Percentiles rank a stretch among this genome's conserved stretches.
These are phyloP conservation scores for Microdon myrmicae DNA, from an alignment of 2,888 invertebrate species.

Conservation along the genomic window DNA sequence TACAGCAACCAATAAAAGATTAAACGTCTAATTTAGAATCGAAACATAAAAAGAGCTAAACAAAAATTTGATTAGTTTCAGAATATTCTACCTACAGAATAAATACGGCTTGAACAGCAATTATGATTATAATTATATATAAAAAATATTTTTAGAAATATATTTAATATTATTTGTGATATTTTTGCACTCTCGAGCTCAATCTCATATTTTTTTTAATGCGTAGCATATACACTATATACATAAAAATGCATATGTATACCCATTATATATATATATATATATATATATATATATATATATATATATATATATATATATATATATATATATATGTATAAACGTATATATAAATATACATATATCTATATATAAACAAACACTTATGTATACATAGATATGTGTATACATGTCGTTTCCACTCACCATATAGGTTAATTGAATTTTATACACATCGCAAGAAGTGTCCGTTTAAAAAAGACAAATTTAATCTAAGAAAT, in stretches of 20 bases:
- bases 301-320: slow-evolving; percentile 1
- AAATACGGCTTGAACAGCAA: too few species aligned
- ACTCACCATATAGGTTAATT: too few species aligned
- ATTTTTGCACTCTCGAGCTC: slow-evolving; percentile 43
- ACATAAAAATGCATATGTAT: background rate
- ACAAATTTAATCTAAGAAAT: slow-evolving; percentile 1
- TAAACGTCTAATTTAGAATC: background rate
- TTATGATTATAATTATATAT: too few species aligned
- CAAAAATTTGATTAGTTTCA: too few species aligned
- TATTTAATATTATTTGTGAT: background rate
- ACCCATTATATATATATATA: too few species aligned
- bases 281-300: slow-evolving; percentile 6
- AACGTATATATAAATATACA: background rate
- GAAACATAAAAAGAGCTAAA: background rate
- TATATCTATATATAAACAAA: background rate
- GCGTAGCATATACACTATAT: background rate
- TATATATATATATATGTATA: background rate
- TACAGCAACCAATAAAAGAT: background rate
- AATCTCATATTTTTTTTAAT: slow-evolving; percentile 44
- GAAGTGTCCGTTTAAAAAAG: background rate
- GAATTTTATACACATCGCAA: background rate
- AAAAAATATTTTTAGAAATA: background rate
- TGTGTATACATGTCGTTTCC: background rate
- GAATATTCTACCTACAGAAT: too few species aligned
- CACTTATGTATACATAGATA: background rate